These are phyloP conservation scores for Heterodera carotae DNA, from an alignment of 1,140 invertebrate genomes.

Conservation along the genomic window DNA sequence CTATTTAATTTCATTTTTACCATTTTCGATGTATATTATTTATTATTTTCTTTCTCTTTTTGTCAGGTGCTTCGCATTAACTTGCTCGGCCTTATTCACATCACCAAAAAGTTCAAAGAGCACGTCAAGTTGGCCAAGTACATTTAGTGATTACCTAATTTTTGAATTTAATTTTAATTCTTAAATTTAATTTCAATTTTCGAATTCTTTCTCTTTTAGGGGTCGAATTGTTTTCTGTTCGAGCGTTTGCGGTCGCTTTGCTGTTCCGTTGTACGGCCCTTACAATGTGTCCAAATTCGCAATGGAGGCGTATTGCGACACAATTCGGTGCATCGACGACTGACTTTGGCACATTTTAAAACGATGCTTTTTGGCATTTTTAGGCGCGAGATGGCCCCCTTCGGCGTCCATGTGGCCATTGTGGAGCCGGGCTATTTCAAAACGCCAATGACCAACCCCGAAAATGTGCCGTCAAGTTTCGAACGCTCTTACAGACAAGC, in stretches of 20 bases:
- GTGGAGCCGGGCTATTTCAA: constrained; percentile 29
- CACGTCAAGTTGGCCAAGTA: constrained; percentile 30
- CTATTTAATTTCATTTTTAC: no score
- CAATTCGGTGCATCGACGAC: constrained; percentile 10
- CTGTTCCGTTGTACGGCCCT: constrained; percentile 23
- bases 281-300: constrained; percentile 30
- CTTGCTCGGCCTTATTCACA: constrained; percentile 16
- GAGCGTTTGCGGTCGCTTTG: constrained; percentile 18
- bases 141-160: background rate
- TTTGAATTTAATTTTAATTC: background rate
- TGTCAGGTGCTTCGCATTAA: constrained; percentile 23
- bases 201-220: no score
- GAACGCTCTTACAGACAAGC: constrained; percentile 14
- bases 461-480: constrained; percentile 13
- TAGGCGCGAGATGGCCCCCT: constrained; percentile 26
- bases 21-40: no score
- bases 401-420: constrained; percentile 21
- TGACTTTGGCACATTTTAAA: background rate
- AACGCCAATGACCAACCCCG: constrained; percentile 19
- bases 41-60: background rate
- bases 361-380: constrained; percentile 3
- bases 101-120: constrained; percentile 33
- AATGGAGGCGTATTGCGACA: constrained; percentile 29
- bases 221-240: constrained; percentile 27
- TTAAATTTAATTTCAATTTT: background rate